phyloP scores from a whole-genome alignment of 1,140 invertebrate genomes.

The Lethrus apterus region DNA sequence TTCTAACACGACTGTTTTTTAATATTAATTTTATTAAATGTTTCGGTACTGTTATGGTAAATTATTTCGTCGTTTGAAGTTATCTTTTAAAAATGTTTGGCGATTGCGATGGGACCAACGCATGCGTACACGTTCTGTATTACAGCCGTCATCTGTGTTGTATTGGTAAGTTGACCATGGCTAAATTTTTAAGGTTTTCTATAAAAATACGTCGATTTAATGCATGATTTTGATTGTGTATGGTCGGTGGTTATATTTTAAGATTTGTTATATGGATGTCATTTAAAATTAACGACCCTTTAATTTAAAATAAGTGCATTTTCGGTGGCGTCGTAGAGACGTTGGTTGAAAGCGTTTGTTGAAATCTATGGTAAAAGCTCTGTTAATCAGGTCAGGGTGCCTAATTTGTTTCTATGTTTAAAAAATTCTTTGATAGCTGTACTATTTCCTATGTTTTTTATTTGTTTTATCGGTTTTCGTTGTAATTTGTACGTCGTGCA shows the following conservation, averaged over 20 bases:
- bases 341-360: slow-evolving; percentile 13
- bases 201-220: slow-evolving; percentile 30
- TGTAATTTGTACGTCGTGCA: no score
- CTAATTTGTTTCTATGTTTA: slow-evolving; percentile 2
- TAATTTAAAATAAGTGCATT: slow-evolving; percentile 34
- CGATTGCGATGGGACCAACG: no score
- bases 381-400: slow-evolving; percentile 21
- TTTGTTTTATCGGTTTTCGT: no score
- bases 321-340: slow-evolving; percentile 31
- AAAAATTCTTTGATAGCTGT: not conserved
- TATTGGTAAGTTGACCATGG: slow-evolving; percentile 34
- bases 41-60: no score
- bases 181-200: slow-evolving; percentile 25
- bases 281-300: slow-evolving; percentile 31
- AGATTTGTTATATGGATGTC: slow-evolving; percentile 26
- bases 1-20: no score
- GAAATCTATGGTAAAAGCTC: slow-evolving; percentile 11
- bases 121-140: slow-evolving; percentile 29
- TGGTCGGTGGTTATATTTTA: slow-evolving; percentile 19
- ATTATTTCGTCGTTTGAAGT: no score
- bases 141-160: slow-evolving; percentile 37
- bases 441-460: not conserved
- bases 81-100: no score
- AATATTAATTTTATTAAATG: no score
- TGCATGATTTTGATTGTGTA: slow-evolving; percentile 24